phyloP scores from a whole-genome alignment of 2,113 vertebrate species.

The Psophia crepitans region DNA sequence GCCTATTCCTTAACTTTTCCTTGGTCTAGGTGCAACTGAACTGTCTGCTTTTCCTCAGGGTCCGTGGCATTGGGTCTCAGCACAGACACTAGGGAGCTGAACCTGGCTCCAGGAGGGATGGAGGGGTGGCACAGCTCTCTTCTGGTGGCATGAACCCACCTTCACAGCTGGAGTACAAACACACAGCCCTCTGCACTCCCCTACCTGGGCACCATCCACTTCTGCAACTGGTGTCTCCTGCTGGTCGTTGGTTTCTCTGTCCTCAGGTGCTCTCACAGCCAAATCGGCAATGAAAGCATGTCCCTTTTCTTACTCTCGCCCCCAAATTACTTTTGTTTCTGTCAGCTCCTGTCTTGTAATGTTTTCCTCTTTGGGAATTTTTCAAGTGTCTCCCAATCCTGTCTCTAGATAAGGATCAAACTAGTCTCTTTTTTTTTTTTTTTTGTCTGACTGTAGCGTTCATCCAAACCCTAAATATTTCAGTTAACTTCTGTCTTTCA shows the following conservation, averaged over 20 bases:
- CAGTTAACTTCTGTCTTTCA: not conserved
- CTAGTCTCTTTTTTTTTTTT: not conserved
- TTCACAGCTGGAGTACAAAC: not conserved
- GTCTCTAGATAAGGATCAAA: not conserved
- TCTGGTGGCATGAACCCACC: not conserved
- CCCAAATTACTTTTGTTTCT: not conserved
- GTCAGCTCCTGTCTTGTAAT: not conserved
- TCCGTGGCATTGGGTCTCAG: not conserved
- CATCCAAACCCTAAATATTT: slow-evolving; percentile 5
- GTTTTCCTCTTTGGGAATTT: not conserved
- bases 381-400: not conserved
- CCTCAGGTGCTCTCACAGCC: not conserved
- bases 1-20: not conserved
- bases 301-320: not conserved
- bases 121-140: not conserved
- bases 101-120: not conserved
- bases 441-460: not conserved
- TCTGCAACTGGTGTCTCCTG: not conserved
- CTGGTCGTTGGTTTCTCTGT: not conserved
- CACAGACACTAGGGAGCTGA: not conserved
- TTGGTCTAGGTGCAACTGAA: not conserved
- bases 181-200: not conserved
- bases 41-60: not conserved
- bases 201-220: not conserved
- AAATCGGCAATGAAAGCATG: not conserved